Conservation (phyloP, 2,113 vertebrate genomes). For the Pogona vitticeps region DNA sequence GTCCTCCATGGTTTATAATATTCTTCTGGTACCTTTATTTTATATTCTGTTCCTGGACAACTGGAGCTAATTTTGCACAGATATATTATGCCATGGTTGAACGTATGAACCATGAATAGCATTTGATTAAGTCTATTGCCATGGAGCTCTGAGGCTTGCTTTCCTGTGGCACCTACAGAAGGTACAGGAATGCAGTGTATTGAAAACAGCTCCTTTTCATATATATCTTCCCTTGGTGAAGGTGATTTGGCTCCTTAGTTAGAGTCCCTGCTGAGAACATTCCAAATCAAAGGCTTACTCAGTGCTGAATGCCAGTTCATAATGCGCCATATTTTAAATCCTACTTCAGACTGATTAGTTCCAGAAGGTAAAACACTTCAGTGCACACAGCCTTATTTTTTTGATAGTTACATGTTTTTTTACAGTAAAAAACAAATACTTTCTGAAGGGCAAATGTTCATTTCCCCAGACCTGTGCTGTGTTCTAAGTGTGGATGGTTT, state of each 20-base stretch:
- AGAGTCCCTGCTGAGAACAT: constrained; percentile 14
- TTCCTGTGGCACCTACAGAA: constrained; percentile 1
- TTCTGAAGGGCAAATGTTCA: constrained; percentile 1
- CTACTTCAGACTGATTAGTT: constrained; percentile 25
- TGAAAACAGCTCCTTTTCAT: neutral
- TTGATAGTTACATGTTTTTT: neutral
- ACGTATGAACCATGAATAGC: neutral
- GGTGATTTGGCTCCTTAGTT: neutral
- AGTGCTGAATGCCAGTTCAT: neutral
- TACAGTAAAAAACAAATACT: constrained; percentile 10
- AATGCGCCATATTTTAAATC: neutral
- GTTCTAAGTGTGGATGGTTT: neutral
- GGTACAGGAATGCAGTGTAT: constrained; percentile 3
- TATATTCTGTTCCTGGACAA: constrained; percentile 5
- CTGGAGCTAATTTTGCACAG: neutral
- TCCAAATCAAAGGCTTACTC: neutral
- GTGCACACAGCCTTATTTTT: neutral
- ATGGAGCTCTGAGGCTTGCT: neutral
- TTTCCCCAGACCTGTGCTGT: neutral
- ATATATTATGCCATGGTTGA: constrained; percentile 21
- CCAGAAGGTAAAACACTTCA: neutral
- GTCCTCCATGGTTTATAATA: neutral
- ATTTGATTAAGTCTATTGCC: neutral
- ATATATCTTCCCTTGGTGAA: neutral
- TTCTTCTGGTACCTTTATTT: neutral